Evolutionary conservation across 2,113 vertebrate species (phyloP), one percentile per base, ranked within the genome.

Genomic region (Trachemys scripta): DNA sequence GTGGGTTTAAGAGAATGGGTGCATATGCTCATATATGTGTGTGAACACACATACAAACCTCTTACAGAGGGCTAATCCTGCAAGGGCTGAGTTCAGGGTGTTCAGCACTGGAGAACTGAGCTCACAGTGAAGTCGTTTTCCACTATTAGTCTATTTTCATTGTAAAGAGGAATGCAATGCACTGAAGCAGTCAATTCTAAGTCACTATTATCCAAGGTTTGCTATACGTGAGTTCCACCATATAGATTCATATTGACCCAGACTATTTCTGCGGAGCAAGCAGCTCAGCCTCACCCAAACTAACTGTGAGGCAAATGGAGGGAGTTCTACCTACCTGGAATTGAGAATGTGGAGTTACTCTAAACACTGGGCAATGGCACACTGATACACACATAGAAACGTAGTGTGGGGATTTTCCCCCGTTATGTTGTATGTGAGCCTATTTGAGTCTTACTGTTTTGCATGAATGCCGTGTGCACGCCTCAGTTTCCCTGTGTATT

Each of bases 1-100:
- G 80, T 59, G 87, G 82, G 82, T 17, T 3, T 51, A 29, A 82
- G 91, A 47, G 85, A 51, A 85, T 76, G 72, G 88, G 11, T 0
- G 1, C 11, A 35, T 75, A n/a, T 42, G 1, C 1, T 31, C 4
- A 1, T 1, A 42, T 9, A 25, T 1, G 7, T 79, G 69, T 0
- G 1, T 0, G 1, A 81, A 87, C 11, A 12, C 50, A 42, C 0
- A 0, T 76, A 24, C 38, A 76, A 75, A 45, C 72, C 51, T 31
- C 8, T 13, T 29, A 3, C 9, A 0, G 0, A 6, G 2, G 19
- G 12, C 24, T 0, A 1, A 80, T 69, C 57, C 51, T 90, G 88
- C 54, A 89, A n/a, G 6, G 10, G 53, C 19, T 62, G 57, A 76
- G 19, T 0, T 59, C 31, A 65, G 22, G 82, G 80, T 0, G 14